Percentiles rank a stretch among this genome's conserved stretches.
phyloP scores from a whole-genome alignment of 1,140 invertebrate species.

The Drosophila dunni region DNA sequence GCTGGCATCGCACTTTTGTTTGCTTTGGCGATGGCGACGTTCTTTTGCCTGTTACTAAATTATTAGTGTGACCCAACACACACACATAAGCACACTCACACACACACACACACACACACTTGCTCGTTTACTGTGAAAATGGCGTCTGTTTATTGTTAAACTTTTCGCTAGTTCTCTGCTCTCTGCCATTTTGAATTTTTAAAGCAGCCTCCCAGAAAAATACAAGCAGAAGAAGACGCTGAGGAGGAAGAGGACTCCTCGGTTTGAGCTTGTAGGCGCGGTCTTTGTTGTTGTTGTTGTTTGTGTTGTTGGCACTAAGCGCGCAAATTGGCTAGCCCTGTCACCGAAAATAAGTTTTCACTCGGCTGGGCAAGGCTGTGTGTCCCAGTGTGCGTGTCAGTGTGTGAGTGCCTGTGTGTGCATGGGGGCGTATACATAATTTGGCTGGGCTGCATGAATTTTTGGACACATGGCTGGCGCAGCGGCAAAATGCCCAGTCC shows the following conservation, averaged over 20 bases:
- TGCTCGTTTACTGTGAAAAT: conserved; percentile 31
- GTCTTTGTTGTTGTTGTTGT: conserved; percentile 46
- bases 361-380: conserved; percentile 28
- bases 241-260: too few species aligned
- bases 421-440: conserved; percentile 77
- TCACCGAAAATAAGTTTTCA: conserved; percentile 64
- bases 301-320: conserved; percentile 66
- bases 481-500: conserved; percentile 37
- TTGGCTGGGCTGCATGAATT: conserved; percentile 77
- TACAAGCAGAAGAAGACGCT: too few species aligned
- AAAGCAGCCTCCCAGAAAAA: conserved; percentile 47
- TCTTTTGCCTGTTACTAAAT: conserved; percentile 77
- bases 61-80: conserved; percentile 71
- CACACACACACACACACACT: neutral
- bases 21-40: conserved; percentile 38
- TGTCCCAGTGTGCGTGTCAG: conserved; percentile 11
- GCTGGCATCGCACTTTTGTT: conserved; percentile 27
- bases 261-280: conserved; percentile 56
- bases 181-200: conserved; percentile 75
- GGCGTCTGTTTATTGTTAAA: conserved; percentile 56
- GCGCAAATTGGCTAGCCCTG: conserved; percentile 77
- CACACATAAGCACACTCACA: conserved; percentile 2
- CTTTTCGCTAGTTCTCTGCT: conserved; percentile 63
- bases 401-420: conserved; percentile 20
- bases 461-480: conserved; percentile 60